These are phyloP conservation scores for Morelia viridis DNA, from an alignment of 2,797 vertebrate species.

Conservation along the genomic window DNA sequence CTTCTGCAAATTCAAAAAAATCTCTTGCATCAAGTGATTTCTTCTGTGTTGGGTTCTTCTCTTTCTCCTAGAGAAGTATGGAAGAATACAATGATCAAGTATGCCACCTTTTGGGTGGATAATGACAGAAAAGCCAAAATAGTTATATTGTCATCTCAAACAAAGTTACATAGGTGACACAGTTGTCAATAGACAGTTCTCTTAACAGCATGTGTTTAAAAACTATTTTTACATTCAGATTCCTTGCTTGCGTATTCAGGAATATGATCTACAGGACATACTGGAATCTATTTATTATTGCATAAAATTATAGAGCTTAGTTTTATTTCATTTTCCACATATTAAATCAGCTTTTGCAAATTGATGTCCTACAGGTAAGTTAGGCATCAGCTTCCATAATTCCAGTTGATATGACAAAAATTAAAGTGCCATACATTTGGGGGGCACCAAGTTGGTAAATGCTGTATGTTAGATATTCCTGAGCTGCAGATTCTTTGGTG, in stretches of 20 bases:
- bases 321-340: neutral
- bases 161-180: neutral
- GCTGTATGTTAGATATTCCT: neutral
- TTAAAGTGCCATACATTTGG: neutral
- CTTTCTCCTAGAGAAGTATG: slow-evolving; percentile 53
- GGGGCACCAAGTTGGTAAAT: neutral
- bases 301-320: neutral
- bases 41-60: slow-evolving; percentile 62
- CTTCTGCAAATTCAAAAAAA: slow-evolving; percentile 23
- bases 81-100: slow-evolving; percentile 3
- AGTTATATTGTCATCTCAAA: slow-evolving; percentile 4
- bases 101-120: neutral
- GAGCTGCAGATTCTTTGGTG: neutral
- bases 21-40: slow-evolving; percentile 46
- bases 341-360: neutral
- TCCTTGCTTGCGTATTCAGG: neutral
- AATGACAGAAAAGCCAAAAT: neutral
- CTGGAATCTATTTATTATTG: neutral
- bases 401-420: neutral
- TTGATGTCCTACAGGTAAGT: neutral
- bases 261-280: neutral
- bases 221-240: neutral
- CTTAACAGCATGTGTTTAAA: neutral
- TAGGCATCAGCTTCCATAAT: neutral
- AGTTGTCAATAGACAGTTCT: neutral